phyloP scores from a whole-genome alignment of 2,113 vertebrate genomes.

The Odocoileus hemionus region DNA sequence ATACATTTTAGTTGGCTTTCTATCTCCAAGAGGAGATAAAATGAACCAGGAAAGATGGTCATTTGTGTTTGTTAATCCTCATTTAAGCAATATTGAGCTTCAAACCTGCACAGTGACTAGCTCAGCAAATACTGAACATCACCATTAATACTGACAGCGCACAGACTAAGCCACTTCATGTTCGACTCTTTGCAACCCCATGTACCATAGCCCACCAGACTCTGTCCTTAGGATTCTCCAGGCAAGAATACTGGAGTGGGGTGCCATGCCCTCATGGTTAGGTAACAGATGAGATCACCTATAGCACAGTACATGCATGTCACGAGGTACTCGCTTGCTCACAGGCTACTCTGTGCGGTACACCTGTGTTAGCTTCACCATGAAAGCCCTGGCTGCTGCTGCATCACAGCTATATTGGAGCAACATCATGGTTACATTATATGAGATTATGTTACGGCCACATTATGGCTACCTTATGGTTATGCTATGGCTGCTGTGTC shows the following conservation, averaged over 20 bases:
- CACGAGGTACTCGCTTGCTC: neutral
- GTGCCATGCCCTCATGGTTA: neutral
- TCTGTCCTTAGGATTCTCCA: neutral
- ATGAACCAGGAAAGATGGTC: neutral
- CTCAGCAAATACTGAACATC: neutral
- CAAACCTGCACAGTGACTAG: neutral
- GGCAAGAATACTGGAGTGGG: neutral
- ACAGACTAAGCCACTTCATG: neutral
- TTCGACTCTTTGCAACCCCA: neutral
- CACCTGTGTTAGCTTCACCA: neutral
- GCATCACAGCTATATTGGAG: neutral
- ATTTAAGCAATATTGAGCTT: neutral
- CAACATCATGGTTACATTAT: neutral
- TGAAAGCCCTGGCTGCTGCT: neutral
- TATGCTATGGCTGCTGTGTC: neutral
- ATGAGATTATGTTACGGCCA: neutral
- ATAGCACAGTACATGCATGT: neutral
- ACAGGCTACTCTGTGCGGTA: neutral
- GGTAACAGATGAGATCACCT: neutral
- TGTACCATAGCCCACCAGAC: neutral
- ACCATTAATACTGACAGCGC: neutral
- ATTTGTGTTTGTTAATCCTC: neutral
- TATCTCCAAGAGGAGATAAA: neutral
- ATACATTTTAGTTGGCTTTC: neutral
- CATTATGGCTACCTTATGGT: fast-evolving